Percentiles rank a stretch among this genome's conserved stretches.
Evolutionary conservation across 2,888 invertebrate species (phyloP).

Genomic region (Diachrysia chrysitis): DNA sequence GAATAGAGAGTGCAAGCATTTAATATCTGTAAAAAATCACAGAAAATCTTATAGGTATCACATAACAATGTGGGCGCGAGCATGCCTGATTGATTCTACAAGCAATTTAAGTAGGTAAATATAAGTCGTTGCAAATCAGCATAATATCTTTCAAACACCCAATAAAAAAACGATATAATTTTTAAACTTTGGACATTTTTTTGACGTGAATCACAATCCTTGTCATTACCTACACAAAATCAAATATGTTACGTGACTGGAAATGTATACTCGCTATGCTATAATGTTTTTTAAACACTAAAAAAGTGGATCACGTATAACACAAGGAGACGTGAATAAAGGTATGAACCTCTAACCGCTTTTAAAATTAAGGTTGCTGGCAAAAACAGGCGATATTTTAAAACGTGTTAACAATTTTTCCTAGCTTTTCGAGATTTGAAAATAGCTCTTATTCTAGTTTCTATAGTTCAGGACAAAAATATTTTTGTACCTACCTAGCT

Average conservation of each 20-base stretch:
- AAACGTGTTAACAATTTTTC: too few species aligned
- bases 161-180: constrained; percentile 22
- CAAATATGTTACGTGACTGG: constrained; percentile 56
- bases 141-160: background rate
- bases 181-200: constrained; percentile 31
- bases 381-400: background rate
- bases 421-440: too few species aligned
- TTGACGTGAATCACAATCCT: constrained; percentile 31
- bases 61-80: too few species aligned
- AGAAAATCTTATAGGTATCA: background rate
- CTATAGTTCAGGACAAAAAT: too few species aligned
- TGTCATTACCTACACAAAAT: constrained; percentile 49
- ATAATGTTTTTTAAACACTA: constrained; percentile 27
- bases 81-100: background rate
- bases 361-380: background rate
- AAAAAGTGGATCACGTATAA: constrained; percentile 35
- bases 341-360: constrained; percentile 1
- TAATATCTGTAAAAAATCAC: too few species aligned
- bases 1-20: too few species aligned
- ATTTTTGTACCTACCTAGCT: too few species aligned
- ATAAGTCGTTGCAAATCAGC: background rate
- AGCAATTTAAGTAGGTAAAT: background rate
- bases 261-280: constrained; percentile 15
- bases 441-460: too few species aligned
- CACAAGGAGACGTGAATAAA: constrained; percentile 29